Evolutionary conservation across 2,797 vertebrate species (phyloP).

Genomic region (Phataginus tetradactyla): DNA sequence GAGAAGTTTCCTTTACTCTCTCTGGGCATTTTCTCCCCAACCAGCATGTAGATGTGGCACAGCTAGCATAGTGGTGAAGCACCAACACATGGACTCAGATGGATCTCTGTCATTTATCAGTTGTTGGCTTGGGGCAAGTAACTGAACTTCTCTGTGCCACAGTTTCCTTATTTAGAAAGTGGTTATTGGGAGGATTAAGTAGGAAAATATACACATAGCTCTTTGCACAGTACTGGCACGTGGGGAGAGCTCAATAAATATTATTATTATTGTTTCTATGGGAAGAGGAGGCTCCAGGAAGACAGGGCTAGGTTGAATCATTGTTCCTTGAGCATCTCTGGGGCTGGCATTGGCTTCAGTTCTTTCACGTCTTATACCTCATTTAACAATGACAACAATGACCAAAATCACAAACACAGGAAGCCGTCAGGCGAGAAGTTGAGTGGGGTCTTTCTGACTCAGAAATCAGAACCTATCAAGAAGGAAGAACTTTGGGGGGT

Average conservation of each 20-base stretch:
- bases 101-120: background rate
- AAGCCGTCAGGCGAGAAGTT: background rate
- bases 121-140: background rate
- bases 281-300: background rate
- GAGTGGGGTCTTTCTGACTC: background rate
- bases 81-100: background rate
- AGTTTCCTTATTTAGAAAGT: conserved; percentile 33
- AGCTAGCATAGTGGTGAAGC: background rate
- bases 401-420: background rate
- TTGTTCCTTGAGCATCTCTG: background rate
- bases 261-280: background rate
- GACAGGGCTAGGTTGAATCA: background rate
- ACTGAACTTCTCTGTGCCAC: background rate
- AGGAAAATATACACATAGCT: background rate
- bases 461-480: background rate
- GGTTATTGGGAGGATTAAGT: background rate
- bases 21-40: background rate
- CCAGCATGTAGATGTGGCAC: background rate
- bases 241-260: background rate
- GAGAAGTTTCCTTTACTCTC: background rate
- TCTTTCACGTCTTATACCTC: background rate
- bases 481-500: background rate
- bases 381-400: background rate
- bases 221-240: background rate
- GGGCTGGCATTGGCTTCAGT: background rate